A percentile compares a stretch with the other conserved stretches of the same genome.
These are phyloP conservation scores for Electrona antarctica DNA, from an alignment of 2,113 vertebrate genomes.

Conservation along the genomic window DNA sequence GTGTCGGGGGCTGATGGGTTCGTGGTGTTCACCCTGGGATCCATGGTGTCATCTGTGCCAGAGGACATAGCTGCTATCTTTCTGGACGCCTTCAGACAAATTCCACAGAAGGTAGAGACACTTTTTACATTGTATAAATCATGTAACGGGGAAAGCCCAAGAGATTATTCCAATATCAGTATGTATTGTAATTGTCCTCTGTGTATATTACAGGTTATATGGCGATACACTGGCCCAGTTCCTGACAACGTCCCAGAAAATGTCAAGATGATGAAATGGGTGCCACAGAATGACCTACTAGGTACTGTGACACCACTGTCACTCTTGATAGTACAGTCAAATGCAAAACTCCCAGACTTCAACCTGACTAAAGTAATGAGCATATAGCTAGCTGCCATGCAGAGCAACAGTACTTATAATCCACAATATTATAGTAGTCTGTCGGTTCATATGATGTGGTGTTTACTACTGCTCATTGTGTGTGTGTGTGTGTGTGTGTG, in stretches of 20 bases:
- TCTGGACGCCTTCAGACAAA: slow-evolving; percentile 84
- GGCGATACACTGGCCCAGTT: slow-evolving; percentile 84
- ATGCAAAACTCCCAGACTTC: too few relatives aligned
- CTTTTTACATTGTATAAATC: not conserved
- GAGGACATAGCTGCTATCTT: slow-evolving; percentile 81
- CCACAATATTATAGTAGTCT: too few relatives aligned
- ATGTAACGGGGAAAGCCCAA: not conserved
- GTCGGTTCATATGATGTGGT: too few relatives aligned
- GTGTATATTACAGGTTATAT: slow-evolving; percentile 82
- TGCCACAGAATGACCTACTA: slow-evolving; percentile 94
- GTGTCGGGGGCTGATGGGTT: slow-evolving; percentile 90
- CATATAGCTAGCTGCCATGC: not conserved
- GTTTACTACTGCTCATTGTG: too few relatives aligned
- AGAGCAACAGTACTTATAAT: not conserved
- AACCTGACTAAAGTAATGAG: not conserved
- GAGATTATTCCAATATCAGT: not conserved
- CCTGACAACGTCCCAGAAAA: slow-evolving; percentile 83
- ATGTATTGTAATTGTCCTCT: not conserved
- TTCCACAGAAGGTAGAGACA: slow-evolving; percentile 88
- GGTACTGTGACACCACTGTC: slow-evolving; percentile 69
- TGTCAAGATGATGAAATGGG: slow-evolving; percentile 89
- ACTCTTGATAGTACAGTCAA: not conserved
- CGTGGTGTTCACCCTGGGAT: slow-evolving; percentile 91
- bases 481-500: too few relatives aligned
- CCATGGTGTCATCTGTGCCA: slow-evolving; percentile 86